Percentiles rank a stretch among this genome's conserved stretches.
phyloP scores from a whole-genome alignment of 2,113 vertebrate genomes.

The Ceyx cyanopectus region DNA sequence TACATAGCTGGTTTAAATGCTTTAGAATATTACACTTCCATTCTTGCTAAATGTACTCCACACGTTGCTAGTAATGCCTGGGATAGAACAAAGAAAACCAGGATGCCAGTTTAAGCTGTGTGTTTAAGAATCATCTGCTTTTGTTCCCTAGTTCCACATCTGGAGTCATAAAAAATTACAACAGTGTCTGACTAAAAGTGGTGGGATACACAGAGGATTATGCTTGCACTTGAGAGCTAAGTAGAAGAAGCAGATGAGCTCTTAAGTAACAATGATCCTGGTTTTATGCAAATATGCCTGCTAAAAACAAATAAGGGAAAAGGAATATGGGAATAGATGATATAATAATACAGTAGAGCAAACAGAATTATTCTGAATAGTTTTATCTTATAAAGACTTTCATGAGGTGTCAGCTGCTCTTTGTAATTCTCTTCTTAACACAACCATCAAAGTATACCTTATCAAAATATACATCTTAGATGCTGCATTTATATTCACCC shows the following conservation, averaged over 20 bases:
- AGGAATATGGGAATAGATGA: constrained; percentile 11
- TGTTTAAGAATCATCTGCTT: not conserved
- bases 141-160: not conserved
- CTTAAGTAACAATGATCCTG: not conserved
- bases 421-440: constrained; percentile 21
- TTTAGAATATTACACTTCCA: not conserved
- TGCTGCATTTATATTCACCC: constrained; percentile 22
- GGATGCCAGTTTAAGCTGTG: not conserved
- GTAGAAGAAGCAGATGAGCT: constrained; percentile 13
- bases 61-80: not conserved
- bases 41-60: not conserved
- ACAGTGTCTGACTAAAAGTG: not conserved
- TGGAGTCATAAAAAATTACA: not conserved
- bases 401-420: not conserved
- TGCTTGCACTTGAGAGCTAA: not conserved
- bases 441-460: not conserved
- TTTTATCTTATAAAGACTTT: constrained; percentile 10
- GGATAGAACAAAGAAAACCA: not conserved
- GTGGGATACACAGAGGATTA: not conserved
- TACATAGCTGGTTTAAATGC: not conserved
- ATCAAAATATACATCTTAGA: constrained; percentile 30
- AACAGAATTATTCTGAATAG: constrained; percentile 16
- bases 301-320: constrained; percentile 8
- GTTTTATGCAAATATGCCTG: constrained; percentile 19
- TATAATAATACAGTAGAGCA: constrained; percentile 25